Evolutionary conservation across 2,797 vertebrate species (phyloP).

Genomic region (Lagocephalus sceleratus): DNA sequence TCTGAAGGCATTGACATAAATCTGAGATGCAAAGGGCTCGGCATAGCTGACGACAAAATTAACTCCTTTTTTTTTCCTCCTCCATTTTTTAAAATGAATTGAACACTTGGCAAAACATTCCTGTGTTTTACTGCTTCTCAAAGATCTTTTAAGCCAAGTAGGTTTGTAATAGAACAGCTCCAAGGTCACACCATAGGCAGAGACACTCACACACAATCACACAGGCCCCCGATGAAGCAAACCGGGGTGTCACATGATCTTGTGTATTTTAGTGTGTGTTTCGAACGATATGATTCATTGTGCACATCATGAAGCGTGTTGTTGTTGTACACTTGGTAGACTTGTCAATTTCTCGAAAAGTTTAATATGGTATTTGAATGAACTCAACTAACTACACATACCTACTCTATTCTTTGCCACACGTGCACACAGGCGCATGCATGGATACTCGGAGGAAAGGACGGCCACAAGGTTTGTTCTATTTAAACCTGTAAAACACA

Average conservation of each 20-base stretch:
- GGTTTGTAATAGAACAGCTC: conserved; percentile 18
- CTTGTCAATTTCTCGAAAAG: too few species aligned
- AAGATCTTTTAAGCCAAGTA: conserved; percentile 23
- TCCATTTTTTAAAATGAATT: not conserved
- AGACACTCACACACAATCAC: conserved; percentile 5
- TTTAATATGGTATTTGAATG: too few species aligned
- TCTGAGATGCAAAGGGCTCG: not conserved
- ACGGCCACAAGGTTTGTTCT: conserved; percentile 75
- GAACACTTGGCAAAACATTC: not conserved
- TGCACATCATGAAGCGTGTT: too few species aligned
- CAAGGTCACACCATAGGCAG: conserved; percentile 7
- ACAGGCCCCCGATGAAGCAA: conserved; percentile 19
- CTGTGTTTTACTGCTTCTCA: conserved; percentile 1
- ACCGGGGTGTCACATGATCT: conserved; percentile 35
- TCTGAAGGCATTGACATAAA: not conserved
- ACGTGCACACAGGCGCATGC: conserved; percentile 15
- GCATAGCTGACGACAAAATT: not conserved
- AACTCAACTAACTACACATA: not conserved
- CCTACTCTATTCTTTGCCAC: conserved; percentile 5
- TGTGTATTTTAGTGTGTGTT: conserved; percentile 30
- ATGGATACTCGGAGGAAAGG: conserved; percentile 26
- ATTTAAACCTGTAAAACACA: conserved; percentile 96
- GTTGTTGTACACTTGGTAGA: too few species aligned
- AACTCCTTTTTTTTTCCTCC: too few species aligned
- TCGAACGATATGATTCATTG: conserved; percentile 12